A percentile compares a stretch with the other conserved stretches of the same genome.
Conservation (phyloP, 2,113 vertebrate species). For the Micronycteris hirsuta region DNA sequence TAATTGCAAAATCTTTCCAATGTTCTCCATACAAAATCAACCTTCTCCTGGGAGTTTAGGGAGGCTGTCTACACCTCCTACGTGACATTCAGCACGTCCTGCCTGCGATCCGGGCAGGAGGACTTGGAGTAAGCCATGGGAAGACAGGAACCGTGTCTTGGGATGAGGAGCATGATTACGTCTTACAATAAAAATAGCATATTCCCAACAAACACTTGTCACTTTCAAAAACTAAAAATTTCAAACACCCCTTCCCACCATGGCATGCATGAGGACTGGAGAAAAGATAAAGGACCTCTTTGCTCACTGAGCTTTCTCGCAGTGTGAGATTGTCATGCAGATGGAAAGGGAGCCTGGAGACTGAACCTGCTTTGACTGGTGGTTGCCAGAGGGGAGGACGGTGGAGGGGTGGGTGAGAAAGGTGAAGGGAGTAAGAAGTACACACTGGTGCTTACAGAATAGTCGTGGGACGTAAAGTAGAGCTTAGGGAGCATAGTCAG, state of each 20-base stretch:
- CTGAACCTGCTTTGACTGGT: not conserved
- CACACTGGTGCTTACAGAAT: not conserved
- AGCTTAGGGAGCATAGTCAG: not conserved
- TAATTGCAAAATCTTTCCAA: not conserved
- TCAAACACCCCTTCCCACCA: not conserved
- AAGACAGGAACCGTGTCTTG: slow-evolving; percentile 39
- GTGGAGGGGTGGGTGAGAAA: not conserved
- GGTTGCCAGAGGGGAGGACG: not conserved
- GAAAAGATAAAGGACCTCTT: not conserved
- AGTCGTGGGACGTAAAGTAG: not conserved
- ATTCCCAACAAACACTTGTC: slow-evolving; percentile 34
- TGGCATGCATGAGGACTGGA: not conserved
- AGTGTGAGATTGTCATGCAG: not conserved
- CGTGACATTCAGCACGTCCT: slow-evolving; percentile 18
- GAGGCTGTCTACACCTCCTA: not conserved
- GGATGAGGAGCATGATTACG: not conserved
- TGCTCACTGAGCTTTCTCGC: not conserved
- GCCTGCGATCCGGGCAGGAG: not conserved
- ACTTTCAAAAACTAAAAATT: not conserved
- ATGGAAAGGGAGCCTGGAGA: not conserved
- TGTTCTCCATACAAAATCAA: slow-evolving; percentile 32
- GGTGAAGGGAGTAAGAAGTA: not conserved
- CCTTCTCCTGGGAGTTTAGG: not conserved
- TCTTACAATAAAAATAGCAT: not conserved
- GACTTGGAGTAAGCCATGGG: not conserved